phyloP scores from a whole-genome alignment of 2,113 vertebrate genomes.

The Meriones unguiculatus region DNA sequence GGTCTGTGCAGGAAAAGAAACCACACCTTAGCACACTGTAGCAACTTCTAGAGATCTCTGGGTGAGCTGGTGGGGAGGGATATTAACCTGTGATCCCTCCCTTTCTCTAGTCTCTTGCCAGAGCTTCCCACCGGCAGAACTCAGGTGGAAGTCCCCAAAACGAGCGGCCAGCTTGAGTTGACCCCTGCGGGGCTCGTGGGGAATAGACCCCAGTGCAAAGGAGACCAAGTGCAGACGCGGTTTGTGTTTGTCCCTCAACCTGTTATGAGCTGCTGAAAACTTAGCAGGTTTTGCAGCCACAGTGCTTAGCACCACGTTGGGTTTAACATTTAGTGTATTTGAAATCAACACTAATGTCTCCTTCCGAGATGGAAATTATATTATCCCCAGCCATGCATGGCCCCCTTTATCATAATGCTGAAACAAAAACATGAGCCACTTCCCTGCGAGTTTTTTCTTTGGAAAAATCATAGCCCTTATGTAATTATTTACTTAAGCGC shows the following conservation, averaged over 20 bases:
- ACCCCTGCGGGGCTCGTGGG: fast-evolving
- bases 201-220: too few relatives aligned
- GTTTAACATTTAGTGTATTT: conserved; percentile 12
- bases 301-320: not conserved
- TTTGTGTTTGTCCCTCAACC: not conserved
- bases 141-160: not conserved
- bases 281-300: not conserved
- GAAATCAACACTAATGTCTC: conserved; percentile 15
- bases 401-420: conserved; percentile 55
- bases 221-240: not conserved
- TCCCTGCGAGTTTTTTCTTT: conserved; percentile 41
- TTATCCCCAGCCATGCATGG: not conserved
- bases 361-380: conserved; percentile 15
- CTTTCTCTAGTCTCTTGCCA: not conserved
- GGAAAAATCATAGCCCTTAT: conserved; percentile 53
- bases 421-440: conserved; percentile 58
- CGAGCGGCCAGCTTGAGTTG: not conserved
- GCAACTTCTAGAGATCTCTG: not conserved
- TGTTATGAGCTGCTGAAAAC: not conserved
- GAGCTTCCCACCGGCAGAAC: not conserved
- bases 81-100: not conserved
- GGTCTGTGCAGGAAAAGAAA: not conserved
- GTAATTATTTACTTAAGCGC: conserved; percentile 74
- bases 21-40: not conserved
- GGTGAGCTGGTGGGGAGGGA: not conserved